Conservation (phyloP, 2,797 vertebrate genomes). For the Thamnophis elegans region DNA sequence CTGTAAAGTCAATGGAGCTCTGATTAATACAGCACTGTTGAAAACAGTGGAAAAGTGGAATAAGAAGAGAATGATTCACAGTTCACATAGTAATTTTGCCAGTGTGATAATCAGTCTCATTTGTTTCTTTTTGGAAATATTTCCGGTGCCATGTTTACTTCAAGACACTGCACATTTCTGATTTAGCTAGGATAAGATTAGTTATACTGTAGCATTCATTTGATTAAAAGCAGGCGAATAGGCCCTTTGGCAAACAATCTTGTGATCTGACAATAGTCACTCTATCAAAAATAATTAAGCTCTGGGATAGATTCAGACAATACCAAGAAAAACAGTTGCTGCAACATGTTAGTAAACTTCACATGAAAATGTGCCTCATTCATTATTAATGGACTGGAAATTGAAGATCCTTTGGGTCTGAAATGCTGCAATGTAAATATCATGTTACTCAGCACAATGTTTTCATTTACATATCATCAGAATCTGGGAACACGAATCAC, state of each 20-base stretch:
- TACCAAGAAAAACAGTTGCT: slow-evolving; percentile 43
- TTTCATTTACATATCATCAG: slow-evolving; percentile 56
- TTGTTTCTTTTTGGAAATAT: slow-evolving; percentile 11
- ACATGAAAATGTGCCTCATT: slow-evolving; percentile 54
- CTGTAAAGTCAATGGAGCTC: neutral
- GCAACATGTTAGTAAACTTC: slow-evolving; percentile 53
- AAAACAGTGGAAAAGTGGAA: neutral
- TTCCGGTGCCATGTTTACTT: neutral
- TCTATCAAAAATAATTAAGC: slow-evolving; percentile 57
- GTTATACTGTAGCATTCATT: slow-evolving; percentile 10
- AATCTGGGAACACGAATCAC: slow-evolving; percentile 21
- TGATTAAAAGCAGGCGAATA: slow-evolving; percentile 49
- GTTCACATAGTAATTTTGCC: neutral
- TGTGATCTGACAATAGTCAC: slow-evolving; percentile 51
- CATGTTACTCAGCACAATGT: slow-evolving; percentile 31
- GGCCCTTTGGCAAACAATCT: slow-evolving; percentile 47
- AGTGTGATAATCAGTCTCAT: slow-evolving; percentile 30
- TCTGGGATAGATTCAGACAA: slow-evolving; percentile 47
- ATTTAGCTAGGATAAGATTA: slow-evolving; percentile 5
- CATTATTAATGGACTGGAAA: slow-evolving; percentile 60
- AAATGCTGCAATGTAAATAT: slow-evolving; percentile 49
- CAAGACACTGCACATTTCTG: neutral
- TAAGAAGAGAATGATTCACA: neutral
- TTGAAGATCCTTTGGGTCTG: slow-evolving; percentile 40
- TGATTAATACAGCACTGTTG: neutral